phyloP scores from a whole-genome alignment of 2,888 invertebrate species.

The Ophion slaviceki region DNA sequence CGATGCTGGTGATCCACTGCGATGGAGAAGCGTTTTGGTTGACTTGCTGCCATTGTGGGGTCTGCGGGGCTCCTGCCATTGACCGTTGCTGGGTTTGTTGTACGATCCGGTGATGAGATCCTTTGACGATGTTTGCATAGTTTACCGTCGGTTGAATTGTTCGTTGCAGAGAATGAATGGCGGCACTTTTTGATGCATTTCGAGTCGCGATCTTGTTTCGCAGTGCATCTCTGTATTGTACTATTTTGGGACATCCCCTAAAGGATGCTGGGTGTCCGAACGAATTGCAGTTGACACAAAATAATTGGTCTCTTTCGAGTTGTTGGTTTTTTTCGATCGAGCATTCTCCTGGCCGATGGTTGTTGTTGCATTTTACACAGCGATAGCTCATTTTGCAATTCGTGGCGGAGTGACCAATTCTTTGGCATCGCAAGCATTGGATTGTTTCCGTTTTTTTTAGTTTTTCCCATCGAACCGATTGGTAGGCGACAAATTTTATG shows the following conservation, averaged over 20 bases:
- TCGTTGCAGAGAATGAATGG: background rate
- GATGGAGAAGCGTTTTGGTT: background rate
- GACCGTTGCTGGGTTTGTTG: too few species aligned
- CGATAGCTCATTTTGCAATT: conserved; percentile 34
- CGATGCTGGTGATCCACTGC: background rate
- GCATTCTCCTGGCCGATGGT: conserved; percentile 21
- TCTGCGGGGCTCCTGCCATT: background rate
- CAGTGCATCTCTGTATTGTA: background rate
- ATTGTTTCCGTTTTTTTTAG: conserved; percentile 20
- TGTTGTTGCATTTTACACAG: conserved; percentile 20
- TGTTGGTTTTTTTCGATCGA: background rate
- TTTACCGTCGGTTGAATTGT: conserved; percentile 2
- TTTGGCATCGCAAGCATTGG: conserved; percentile 40
- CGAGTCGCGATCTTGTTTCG: too few species aligned
- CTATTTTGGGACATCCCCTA: conserved; percentile 13
- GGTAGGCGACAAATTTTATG: conserved; percentile 14
- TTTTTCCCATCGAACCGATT: conserved; percentile 36
- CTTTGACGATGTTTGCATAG: background rate
- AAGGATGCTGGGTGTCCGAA: conserved; percentile 18
- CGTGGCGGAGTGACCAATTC: conserved; percentile 19
- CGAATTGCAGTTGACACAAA: background rate
- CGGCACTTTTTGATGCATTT: background rate
- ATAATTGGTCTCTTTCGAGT: background rate
- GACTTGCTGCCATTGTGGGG: background rate
- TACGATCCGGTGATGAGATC: background rate